Conservation (phyloP, 2,113 vertebrate species). For the Chaetura pelagica region DNA sequence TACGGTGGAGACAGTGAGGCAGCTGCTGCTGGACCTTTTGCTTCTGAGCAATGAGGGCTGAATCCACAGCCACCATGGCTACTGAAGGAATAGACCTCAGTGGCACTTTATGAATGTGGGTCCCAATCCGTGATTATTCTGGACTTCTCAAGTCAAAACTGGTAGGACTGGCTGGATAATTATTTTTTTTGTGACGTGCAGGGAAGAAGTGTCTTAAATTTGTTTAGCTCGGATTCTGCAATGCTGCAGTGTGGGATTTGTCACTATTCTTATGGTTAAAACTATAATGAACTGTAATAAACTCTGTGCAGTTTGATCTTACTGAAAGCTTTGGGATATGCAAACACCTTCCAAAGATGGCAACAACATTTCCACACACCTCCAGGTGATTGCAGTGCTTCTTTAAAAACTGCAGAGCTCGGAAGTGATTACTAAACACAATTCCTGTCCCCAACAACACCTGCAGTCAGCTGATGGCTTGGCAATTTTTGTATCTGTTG, state of each 20-base stretch:
- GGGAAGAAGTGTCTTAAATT: neutral
- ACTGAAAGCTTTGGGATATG: neutral
- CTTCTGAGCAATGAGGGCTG: neutral
- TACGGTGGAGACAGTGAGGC: neutral
- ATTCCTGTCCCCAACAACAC: fast-evolving
- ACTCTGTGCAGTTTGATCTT: neutral
- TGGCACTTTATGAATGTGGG: neutral
- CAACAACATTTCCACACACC: neutral
- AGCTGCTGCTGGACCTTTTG: neutral
- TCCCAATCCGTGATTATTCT: neutral
- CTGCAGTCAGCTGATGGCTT: neutral
- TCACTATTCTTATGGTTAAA: neutral
- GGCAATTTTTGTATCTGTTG: neutral
- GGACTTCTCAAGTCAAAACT: neutral
- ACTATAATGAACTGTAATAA: neutral
- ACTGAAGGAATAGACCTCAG: neutral
- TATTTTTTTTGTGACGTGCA: neutral
- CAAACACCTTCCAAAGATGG: neutral
- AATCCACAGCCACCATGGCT: fast-evolving
- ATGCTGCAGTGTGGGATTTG: neutral
- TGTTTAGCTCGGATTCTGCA: neutral
- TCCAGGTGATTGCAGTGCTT: neutral
- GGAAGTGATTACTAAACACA: neutral
- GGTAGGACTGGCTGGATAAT: neutral
- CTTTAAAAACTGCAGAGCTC: neutral